Evolutionary conservation across 2,888 invertebrate genomes (phyloP), one percentile per base, ranked within the genome.

Genomic region (Cynaeus angustus): DNA sequence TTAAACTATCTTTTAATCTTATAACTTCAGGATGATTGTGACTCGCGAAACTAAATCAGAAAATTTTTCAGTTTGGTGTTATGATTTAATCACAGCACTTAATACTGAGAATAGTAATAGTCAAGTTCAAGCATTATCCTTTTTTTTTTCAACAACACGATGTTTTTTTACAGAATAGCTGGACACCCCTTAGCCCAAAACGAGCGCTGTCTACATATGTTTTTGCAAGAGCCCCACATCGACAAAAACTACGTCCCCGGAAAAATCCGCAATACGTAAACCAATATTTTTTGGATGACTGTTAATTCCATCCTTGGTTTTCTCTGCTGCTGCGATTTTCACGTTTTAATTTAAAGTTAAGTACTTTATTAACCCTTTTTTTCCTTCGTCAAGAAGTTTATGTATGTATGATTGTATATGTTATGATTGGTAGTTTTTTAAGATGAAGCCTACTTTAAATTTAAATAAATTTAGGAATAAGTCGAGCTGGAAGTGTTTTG

Each of bases 231-330:
- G 82, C 94, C 94, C 55, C 92, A 93, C 82, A 99, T 99, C 86
- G 99, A 99, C 88, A 98, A 97, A 89, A 99, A 97, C 88, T 99
- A 99, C 87, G 97, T 99, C 77, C 99, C 99, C 79, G 99, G 99
- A 80, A 99, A 99, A 88, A 99, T 99, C 86, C 90, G 98, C 84
- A 97, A 96, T 89, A 95, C 96, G 89, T 95, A 95, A 91, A 79
- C 52, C 16, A 55, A 16, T 5, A 56, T 30, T 38, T 26, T 55
- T 45, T 16, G 30, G 38, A 55, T 26, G 8, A 64, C 62, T 10
- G 38, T 62, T 64, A 37, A 48, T 61, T 50, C 61, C 75, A 76
- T 79, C 75, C 74, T 72, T 61, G 52, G 16, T 59, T 67, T 71
- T 62, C 26, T 68, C 9, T 46, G 67, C 43, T 50, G 68, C 45